Percentiles rank a stretch among this genome's conserved stretches.
phyloP scores from a whole-genome alignment of 2,888 invertebrate species.

The Polymixis flavicincta region DNA sequence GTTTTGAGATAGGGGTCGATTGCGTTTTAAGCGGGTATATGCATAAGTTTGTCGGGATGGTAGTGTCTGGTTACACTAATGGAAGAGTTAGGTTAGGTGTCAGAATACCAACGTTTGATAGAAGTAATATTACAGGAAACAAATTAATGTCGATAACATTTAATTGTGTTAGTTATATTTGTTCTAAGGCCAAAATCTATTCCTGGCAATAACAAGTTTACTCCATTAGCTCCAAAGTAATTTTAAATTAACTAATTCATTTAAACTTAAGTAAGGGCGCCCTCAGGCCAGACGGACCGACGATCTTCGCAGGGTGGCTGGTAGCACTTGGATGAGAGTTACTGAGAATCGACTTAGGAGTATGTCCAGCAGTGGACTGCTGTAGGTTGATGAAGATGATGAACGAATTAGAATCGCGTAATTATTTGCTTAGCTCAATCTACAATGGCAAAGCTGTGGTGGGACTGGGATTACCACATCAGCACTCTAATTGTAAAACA shows the following conservation, averaged over 20 bases:
- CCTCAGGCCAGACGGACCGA: too few species aligned
- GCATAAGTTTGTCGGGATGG: conserved; percentile 4
- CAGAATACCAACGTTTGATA: conserved; percentile 58
- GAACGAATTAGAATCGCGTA: too few species aligned
- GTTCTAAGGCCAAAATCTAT: neutral
- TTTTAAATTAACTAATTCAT: neutral
- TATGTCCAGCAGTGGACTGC: too few species aligned
- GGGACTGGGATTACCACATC: too few species aligned
- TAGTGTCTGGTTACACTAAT: conserved; percentile 64
- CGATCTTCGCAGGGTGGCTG: neutral
- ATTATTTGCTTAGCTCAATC: too few species aligned
- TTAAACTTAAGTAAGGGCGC: too few species aligned
- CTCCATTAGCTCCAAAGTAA: neutral
- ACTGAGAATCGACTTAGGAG: too few species aligned
- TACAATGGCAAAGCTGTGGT: too few species aligned
- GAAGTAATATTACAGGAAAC: conserved; percentile 55
- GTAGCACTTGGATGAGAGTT: too few species aligned
- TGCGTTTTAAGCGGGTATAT: neutral
- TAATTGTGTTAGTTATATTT: conserved; percentile 14
- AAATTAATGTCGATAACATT: conserved; percentile 54
- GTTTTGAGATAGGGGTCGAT: conserved; percentile 1
- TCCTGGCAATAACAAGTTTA: neutral
- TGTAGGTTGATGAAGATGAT: too few species aligned
- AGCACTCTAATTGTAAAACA: too few species aligned
- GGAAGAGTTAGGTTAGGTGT: conserved; percentile 63